Percentiles rank a stretch among this genome's conserved stretches.
Conservation (phyloP, 2,888 invertebrate genomes). For the Teinopalpus imperialis region DNA sequence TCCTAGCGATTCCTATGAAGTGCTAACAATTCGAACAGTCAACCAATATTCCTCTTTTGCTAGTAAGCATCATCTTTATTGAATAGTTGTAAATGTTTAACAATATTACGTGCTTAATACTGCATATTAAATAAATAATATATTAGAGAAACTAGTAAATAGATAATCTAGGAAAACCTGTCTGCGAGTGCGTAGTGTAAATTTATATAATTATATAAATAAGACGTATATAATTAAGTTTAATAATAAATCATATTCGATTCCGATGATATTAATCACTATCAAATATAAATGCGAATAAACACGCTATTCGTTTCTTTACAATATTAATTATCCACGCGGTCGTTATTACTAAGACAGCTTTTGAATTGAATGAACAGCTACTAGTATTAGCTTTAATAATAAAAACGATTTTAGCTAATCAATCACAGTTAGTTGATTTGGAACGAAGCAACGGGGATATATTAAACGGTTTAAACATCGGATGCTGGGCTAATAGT, state of each 20-base stretch:
- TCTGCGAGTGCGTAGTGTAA: no score
- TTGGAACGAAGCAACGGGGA: constrained; percentile 39
- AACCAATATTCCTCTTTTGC: no score
- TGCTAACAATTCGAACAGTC: no score
- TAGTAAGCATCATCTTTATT: no score
- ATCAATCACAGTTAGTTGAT: constrained; percentile 63
- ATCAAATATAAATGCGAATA: constrained; percentile 8
- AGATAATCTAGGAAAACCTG: no score
- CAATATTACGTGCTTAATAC: no score
- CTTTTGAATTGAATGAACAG: constrained; percentile 33
- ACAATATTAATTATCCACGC: constrained; percentile 18
- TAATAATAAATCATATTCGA: constrained; percentile 7
- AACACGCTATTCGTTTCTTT: constrained; percentile 9
- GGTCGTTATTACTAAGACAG: constrained; percentile 14
- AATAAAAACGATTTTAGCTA: constrained; percentile 48
- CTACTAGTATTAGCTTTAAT: constrained; percentile 49
- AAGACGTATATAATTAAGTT: no score
- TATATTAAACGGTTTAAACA: constrained; percentile 63
- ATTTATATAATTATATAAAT: not conserved
- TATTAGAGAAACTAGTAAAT: no score
- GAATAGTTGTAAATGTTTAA: no score
- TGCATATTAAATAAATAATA: no score
- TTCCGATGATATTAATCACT: constrained; percentile 16
- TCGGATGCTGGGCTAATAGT: constrained; percentile 57
- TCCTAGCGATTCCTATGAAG: no score